Evolutionary conservation across 2,888 invertebrate species (phyloP).

Genomic region (Eilema caniola): DNA sequence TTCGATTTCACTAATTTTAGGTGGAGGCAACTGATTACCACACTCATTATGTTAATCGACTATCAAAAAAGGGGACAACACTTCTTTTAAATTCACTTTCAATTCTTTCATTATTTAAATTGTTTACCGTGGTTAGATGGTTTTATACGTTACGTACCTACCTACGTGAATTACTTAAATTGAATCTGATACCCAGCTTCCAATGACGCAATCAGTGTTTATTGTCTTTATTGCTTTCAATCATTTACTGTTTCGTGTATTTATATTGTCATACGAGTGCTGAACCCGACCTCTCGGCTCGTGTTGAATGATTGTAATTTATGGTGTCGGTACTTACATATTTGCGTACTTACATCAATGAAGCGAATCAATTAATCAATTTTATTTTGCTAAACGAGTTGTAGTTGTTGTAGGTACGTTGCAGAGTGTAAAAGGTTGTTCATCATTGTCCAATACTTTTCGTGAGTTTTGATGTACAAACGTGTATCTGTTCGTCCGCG

Average conservation of each 20-base stretch:
- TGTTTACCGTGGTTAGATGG: neutral
- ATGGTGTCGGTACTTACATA: neutral
- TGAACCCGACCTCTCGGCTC: neutral
- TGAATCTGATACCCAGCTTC: neutral
- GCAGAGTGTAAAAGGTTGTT: too few species aligned
- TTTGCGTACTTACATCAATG: neutral
- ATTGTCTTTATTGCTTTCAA: neutral
- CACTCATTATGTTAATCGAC: neutral
- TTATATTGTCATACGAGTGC: neutral
- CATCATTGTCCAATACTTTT: too few species aligned
- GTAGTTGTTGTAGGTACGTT: neutral
- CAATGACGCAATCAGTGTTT: constrained; percentile 6
- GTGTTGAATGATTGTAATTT: neutral
- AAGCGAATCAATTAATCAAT: neutral
- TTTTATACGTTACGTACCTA: too few species aligned
- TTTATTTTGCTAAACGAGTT: neutral
- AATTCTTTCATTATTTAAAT: neutral
- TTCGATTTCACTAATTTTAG: constrained; percentile 26
- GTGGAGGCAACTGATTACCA: constrained; percentile 29
- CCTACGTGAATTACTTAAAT: neutral
- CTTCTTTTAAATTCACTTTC: neutral
- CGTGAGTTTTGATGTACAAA: too few species aligned
- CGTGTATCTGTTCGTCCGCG: too few species aligned
- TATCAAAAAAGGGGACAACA: neutral
- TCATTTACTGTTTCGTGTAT: neutral